Evolutionary conservation across 2,888 invertebrate species (phyloP).

Genomic region (Phorcus lineatus): DNA sequence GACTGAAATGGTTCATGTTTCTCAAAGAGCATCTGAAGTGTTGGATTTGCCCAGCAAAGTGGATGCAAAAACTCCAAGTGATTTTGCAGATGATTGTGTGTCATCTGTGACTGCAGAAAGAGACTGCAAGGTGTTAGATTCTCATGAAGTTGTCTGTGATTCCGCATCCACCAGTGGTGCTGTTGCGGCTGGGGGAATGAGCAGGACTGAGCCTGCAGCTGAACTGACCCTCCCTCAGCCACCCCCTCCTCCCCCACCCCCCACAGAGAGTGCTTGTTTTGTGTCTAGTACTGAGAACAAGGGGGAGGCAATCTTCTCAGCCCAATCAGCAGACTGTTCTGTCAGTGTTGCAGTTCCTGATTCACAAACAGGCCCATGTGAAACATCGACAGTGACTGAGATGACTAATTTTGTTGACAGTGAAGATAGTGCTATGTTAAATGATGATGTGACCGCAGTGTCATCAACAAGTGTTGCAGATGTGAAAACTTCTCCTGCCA

Average conservation of each 20-base stretch:
- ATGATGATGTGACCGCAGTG: background rate
- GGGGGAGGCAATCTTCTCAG: background rate
- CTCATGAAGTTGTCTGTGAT: conserved; percentile 22
- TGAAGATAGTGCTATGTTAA: background rate
- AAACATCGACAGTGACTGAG: background rate
- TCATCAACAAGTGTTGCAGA: conserved; percentile 12
- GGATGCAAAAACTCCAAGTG: background rate
- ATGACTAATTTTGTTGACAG: background rate
- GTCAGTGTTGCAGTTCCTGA: background rate
- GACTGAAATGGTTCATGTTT: background rate
- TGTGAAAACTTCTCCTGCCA: background rate
- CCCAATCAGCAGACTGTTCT: background rate
- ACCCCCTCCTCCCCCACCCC: no score
- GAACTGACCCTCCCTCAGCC: no score
- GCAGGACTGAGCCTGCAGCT: background rate
- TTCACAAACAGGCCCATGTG: conserved; percentile 9
- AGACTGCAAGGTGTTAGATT: conserved; percentile 11
- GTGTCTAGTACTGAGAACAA: conserved; percentile 19
- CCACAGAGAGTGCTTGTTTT: background rate
- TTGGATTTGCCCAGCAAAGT: background rate
- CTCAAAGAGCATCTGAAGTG: background rate
- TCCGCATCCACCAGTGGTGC: conserved; percentile 9
- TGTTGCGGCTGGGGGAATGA: background rate
- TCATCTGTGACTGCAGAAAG: background rate
- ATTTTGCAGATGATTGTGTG: background rate